Conservation (phyloP, 2,797 vertebrate genomes). For the Amblyopsis hoosieri region DNA sequence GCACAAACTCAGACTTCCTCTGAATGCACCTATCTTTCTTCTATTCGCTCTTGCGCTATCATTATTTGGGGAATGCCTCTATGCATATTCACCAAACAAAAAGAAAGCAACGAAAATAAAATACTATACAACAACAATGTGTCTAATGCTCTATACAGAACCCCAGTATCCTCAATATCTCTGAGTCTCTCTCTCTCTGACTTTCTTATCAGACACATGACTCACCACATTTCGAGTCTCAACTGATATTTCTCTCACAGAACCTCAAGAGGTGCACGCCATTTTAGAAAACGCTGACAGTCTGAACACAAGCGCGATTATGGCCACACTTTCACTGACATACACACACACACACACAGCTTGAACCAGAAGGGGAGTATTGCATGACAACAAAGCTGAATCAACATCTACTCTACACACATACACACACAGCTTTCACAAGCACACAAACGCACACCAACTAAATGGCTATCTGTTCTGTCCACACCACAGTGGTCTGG, state of each 20-base stretch:
- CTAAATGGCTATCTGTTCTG: constrained; percentile 62
- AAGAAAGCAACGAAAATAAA: too few species aligned
- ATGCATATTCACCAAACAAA: background rate
- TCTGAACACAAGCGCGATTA: constrained; percentile 34
- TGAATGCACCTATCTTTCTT: constrained; percentile 21
- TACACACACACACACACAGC: constrained; percentile 24
- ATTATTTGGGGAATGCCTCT: background rate
- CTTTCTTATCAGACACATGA: constrained; percentile 60
- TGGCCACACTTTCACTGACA: constrained; percentile 26
- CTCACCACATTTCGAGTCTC: constrained; percentile 57
- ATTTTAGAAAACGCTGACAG: constrained; percentile 51
- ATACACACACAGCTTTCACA: constrained; percentile 23
- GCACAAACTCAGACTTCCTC: constrained; percentile 10
- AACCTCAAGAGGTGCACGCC: constrained; percentile 43
- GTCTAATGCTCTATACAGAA: background rate
- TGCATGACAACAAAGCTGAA: constrained; percentile 60
- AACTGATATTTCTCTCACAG: constrained; percentile 45
- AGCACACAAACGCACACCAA: constrained; percentile 16
- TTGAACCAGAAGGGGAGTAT: constrained; percentile 36
- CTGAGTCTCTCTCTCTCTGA: constrained; percentile 19
- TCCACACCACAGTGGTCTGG: constrained; percentile 60
- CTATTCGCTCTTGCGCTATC: background rate
- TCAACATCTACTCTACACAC: constrained; percentile 54
- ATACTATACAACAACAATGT: background rate
- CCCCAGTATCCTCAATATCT: background rate